Evolutionary conservation across 1,140 invertebrate species (phyloP).

Genomic region (Aphelenchoides fujianensis): DNA sequence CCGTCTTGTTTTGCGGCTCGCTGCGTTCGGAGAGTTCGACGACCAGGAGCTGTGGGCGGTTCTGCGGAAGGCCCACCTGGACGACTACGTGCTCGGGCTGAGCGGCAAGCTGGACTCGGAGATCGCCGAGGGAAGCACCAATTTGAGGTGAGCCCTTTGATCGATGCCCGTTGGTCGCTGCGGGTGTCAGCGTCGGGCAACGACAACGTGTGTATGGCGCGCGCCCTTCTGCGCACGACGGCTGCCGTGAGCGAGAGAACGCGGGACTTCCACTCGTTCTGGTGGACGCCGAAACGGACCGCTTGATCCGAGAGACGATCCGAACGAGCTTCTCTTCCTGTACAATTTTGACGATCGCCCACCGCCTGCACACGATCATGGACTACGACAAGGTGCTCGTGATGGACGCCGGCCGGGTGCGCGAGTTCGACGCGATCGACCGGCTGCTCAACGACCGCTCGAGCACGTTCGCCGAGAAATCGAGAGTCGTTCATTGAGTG

Average conservation of each 20-base stretch:
- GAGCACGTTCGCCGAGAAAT: conserved; percentile 79
- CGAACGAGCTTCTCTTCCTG: conserved; percentile 61
- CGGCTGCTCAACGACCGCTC: conserved; percentile 53
- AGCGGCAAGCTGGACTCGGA: conserved; percentile 54
- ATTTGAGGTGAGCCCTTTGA: conserved; percentile 62
- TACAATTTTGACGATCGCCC: conserved; percentile 74
- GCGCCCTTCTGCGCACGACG: conserved; percentile 68
- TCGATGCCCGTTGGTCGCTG: not conserved
- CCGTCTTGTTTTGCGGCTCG: conserved; percentile 81
- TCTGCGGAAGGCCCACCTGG: conserved; percentile 71
- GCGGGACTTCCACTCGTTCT: too few species aligned
- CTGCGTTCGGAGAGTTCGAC: conserved; percentile 74
- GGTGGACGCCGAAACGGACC: conserved; percentile 69
- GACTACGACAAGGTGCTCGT: conserved; percentile 75
- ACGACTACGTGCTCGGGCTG: conserved; percentile 60
- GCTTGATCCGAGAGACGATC: conserved; percentile 61
- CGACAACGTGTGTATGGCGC: conserved; percentile 74
- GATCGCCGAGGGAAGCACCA: conserved; percentile 64
- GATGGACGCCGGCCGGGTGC: conserved; percentile 74
- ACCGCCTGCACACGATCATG: conserved; percentile 77
- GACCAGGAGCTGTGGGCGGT: conserved; percentile 74
- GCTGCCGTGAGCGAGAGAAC: conserved; percentile 78
- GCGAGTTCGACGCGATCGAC: conserved; percentile 68
- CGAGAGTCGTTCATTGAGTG: too few species aligned
- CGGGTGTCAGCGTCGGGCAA: conserved; percentile 68